Base-by-base conservation (phyloP, 37 sponge, comb jelly and placozoan species). In the Axinella damicornis region DNA sequence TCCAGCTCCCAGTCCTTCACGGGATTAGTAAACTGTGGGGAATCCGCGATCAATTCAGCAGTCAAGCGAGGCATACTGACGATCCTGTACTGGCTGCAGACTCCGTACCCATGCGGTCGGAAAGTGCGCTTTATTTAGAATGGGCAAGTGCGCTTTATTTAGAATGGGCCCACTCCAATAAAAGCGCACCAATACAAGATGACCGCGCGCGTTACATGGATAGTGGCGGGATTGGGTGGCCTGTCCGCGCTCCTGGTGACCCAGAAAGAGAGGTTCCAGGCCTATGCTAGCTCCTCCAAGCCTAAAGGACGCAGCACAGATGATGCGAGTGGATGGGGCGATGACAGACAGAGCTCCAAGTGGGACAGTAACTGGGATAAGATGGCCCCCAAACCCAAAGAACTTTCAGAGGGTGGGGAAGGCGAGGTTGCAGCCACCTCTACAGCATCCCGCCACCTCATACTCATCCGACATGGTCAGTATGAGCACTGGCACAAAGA, bases 1-100 rank as follows among this genome's bases (percentile, higher is more conserved):
- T 96, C 92, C 30, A 98, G 73, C 68, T 98, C 99, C 73, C 99
- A 83, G 60, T 98, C 99, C 76, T 75, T 94, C 20, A 94, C 87
- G 20, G 99, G 82, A 53, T 96, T 98, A 25, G 93, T 89, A 81
- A 94, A 98, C 81, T 98, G 99, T 15, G 94, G 90, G 2, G 97
- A 85, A 32, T 94, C 91, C 31, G 90, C 89, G 0, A 98, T 90
- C 61, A 98, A 65, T 38, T 98, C 96, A 41, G 95, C 93, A 36
- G 97, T 98, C 20, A 98, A 81, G 16, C 89, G 60, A n/a, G 89
- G 83, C 95, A 94, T 94, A 18, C 15, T 61, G 55, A 12, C 46
- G 46, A 46, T 9, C 4, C 46, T 46, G 46, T 12, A 4, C 46
- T 20, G 34, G 65, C 62, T 65, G n/a, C n/a, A n/a, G n/a, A n/a